Evolutionary conservation across 2,113 vertebrate species (phyloP), one percentile per base, ranked within the genome.

Genomic region (Nicator chloris): DNA sequence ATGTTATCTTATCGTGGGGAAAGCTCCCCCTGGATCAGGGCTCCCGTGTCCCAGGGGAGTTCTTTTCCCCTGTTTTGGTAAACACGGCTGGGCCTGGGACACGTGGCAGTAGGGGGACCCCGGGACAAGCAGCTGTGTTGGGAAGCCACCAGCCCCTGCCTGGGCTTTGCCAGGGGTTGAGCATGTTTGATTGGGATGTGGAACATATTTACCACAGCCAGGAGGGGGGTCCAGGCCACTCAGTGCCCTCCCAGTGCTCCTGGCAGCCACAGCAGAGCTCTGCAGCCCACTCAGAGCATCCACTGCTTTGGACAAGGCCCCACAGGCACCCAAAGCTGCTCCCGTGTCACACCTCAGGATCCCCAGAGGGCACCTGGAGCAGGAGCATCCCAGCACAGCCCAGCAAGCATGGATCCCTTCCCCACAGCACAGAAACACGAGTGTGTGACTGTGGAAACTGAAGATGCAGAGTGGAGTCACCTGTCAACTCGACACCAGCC

Each of bases 1-100:
- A 96, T 94, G 97, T 96, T 96, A 96, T 97, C 97, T 97, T 96
- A 96, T 96, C 96, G 0, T 11, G 82, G 57, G 64, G 86, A 89
- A 83, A 9, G 59, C 35, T 93, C 79, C 86, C 94, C 90, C 78
- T 21, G 8, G 65, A 86, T 45, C 65, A 26, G 45, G 49, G 69
- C 13, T 69, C 53, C 81, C 17, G 30, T 37, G 4, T 60, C 57
- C 9, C 7, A 12, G 72, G 64, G 60, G 68, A 92, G 78, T 18
- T 88, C 72, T 83, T 28, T 49, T 2, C 71, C 85, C 31, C 64
- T 64, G n/a, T 90, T 86, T 96, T 94, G 86, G 88, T 70, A 93
- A 90, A 87, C 33, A 72, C 5, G 5, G 56, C 68, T 7, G 7
- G 27, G 91, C 6, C 66, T 7, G 4, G 61, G 10, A 78, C 81